Percentiles rank a stretch among this genome's conserved stretches.
Conservation (phyloP, 2,888 invertebrate species). For the Brachypterus glaber region DNA sequence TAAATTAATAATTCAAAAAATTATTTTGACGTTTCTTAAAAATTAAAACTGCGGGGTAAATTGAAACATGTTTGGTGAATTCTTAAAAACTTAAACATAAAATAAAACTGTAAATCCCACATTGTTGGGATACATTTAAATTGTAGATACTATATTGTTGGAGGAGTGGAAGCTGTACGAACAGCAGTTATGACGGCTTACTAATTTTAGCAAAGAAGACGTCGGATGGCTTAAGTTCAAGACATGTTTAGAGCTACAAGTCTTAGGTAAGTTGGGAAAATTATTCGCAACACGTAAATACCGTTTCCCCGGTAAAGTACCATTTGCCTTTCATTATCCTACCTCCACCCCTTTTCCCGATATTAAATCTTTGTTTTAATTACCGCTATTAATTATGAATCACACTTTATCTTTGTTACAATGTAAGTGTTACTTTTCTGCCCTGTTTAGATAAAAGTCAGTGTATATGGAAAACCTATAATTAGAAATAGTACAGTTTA, state of each 20-base stretch:
- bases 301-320: constrained; percentile 34
- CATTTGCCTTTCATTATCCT: constrained; percentile 40
- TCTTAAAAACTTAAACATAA: too few species aligned
- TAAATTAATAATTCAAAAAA: too few species aligned
- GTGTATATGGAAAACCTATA: too few species aligned
- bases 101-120: too few species aligned
- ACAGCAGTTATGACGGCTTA: constrained; percentile 23
- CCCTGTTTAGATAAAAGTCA: too few species aligned
- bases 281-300: constrained; percentile 44
- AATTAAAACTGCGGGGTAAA: too few species aligned
- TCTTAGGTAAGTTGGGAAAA: constrained; percentile 42
- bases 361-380: constrained; percentile 41
- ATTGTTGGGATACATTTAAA: too few species aligned
- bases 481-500: too few species aligned
- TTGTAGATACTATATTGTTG: too few species aligned
- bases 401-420: constrained; percentile 33
- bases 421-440: constrained; percentile 13
- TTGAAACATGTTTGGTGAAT: too few species aligned
- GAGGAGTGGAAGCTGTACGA: too few species aligned
- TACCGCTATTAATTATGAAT: constrained; percentile 38
- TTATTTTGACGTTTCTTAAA: too few species aligned
- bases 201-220: constrained; percentile 36
- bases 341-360: constrained; percentile 31
- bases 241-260: constrained; percentile 40
- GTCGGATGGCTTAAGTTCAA: constrained; percentile 37